Evolutionary conservation across 2,113 vertebrate species (phyloP).

Genomic region (Odontophorus gujanensis): DNA sequence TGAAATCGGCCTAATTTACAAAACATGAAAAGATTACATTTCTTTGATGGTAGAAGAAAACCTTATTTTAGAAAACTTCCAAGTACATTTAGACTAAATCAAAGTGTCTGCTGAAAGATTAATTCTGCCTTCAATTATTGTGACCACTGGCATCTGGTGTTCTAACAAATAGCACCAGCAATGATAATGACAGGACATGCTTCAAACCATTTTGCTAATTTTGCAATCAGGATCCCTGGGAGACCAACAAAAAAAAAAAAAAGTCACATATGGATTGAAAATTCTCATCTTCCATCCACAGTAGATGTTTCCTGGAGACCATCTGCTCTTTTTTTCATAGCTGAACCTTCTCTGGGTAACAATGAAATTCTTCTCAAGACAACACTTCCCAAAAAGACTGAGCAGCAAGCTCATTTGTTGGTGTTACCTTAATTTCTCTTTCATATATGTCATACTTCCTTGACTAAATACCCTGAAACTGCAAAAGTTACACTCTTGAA

Average conservation of each 20-base stretch:
- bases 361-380: background rate
- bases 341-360: background rate
- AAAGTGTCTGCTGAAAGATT: background rate
- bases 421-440: background rate
- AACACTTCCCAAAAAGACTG: background rate
- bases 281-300: background rate
- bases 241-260: background rate
- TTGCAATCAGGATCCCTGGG: background rate
- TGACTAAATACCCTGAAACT: background rate
- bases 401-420: background rate
- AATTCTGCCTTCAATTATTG: background rate
- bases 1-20: background rate
- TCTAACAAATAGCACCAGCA: background rate
- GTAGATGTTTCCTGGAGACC: background rate
- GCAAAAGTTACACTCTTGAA: background rate
- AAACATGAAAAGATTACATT: background rate
- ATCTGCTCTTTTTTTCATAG: background rate
- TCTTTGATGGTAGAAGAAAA: background rate
- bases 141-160: background rate
- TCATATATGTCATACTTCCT: background rate
- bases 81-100: background rate
- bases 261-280: background rate
- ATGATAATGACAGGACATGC: background rate
- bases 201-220: background rate
- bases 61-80: background rate